Evolutionary conservation across 1,140 invertebrate genomes (phyloP), one percentile per base, ranked within the genome.

Genomic region (Cherax quadricarinatus): DNA sequence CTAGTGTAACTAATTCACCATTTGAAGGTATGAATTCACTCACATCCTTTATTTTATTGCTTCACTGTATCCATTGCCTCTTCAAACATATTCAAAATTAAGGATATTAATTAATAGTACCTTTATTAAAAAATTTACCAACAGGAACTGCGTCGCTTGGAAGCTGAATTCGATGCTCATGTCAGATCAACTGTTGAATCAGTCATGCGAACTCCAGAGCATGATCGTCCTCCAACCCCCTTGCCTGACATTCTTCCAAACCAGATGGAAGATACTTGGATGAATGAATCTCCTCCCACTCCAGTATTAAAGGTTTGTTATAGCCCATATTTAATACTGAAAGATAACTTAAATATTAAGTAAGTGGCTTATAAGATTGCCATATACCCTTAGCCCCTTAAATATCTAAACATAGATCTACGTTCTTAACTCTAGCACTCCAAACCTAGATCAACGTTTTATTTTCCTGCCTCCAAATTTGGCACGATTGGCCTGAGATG

Each of bases 131-230:
- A 80, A 80, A 48, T 51, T 66, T 18, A 66, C 21, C n/a, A 51
- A 7, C 84, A 91, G 90, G 90, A 91, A 48, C 51, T 91, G 18
- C 90, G 90, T 9, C 78, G 84, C 30, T 53, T 91, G 60, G 90
- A 91, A 57, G 90, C 75, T 24, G 90, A 91, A 78, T 91, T 91
- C 87, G 90, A 86, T n/a, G 90, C 90, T n/a, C 53, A 91, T 51
- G 85, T 91, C 12, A 60, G 85, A n/a, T 82, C 53, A 14, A 75
- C 79, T 48, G 84, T 91, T 41, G 90, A 86, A n/a, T 82, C 78
- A 30, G 90, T 80, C 73, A 86, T 91, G 90, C 62, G 90, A 30
- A 91, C 90, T 0, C 90, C 90, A 53, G 90, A 91, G 41, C 90
- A 86, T 80, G 90, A 91, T 48, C 83, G 90, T 2, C 85, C 90